Base-by-base conservation (phyloP, 1,140 invertebrate genomes). In the Papilio xuthus region DNA sequence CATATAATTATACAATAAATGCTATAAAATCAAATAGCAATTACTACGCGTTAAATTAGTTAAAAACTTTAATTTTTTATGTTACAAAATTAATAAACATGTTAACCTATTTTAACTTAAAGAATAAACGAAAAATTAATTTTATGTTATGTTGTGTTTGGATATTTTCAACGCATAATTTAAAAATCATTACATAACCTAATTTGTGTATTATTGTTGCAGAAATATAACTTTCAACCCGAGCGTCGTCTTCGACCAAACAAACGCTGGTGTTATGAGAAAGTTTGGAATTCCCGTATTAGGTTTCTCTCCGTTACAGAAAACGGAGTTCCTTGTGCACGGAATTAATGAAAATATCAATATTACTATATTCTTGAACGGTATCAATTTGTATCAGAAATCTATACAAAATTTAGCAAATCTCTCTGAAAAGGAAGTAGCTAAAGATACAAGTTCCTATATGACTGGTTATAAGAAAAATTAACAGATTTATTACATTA, bases 371-470 rank as follows among this genome's bases (percentile, higher is more conserved):
- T 60, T 60, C 10, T 26, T 60, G 12, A 26, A 60, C 9, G 56
- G 56, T 3, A 60, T 60, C 20, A 12, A 23, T 4, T 23, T 60
- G 3, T 60, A 60, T 60, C 9, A 71, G 41, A 44, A 42, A 23
- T n/a, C 15, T 20, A 44, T 71, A 71, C 37, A 71, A 71, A 71
- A 71, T 23, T 71, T 71, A 42, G 70, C 70, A 0, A 42, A 71
- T 23, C 37, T 71, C 32, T 42, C 18, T 1, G 20, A 71, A 20
- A 73, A 73, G n/a, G 37, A 73, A 20, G 71, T 73, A 9, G 37
- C 71, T 23, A 23, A 73, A 18, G 71, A 73, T 20, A 23, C 71
- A 26, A 73, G 71, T 73, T 23, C 12, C 18, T 73, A 73, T 47
- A 23, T 73, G 28, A 47, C n/a, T 47, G 41, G 41, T 15, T 73